Conservation (phyloP, 2,797 vertebrate genomes). For the Jordanella pulchra region DNA sequence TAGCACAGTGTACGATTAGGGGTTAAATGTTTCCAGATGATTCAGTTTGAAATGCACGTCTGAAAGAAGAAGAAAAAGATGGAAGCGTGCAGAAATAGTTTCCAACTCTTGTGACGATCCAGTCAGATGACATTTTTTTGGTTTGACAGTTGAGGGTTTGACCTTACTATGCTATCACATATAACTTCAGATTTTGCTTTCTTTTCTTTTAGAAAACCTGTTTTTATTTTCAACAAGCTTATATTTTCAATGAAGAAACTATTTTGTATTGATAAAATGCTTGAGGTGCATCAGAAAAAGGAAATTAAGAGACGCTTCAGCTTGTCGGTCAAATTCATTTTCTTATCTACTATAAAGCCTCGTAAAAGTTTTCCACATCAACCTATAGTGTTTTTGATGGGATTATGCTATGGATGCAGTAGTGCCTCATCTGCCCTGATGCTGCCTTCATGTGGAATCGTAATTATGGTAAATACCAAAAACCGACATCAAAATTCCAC, state of each 20-base stretch:
- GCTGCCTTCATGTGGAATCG: too few relatives aligned
- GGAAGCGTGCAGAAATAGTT: background rate
- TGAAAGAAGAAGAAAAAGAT: background rate
- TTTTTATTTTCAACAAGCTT: background rate
- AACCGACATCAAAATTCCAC: too few relatives aligned
- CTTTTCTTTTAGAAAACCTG: background rate
- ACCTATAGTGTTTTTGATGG: background rate
- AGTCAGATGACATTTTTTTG: background rate
- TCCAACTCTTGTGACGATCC: background rate
- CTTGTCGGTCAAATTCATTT: background rate
- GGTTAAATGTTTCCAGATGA: conserved; percentile 11
- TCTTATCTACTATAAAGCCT: background rate
- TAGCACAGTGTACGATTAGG: background rate
- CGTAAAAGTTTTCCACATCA: background rate
- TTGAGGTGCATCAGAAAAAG: too few relatives aligned
- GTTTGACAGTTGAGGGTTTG: background rate
- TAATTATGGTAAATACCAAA: too few relatives aligned
- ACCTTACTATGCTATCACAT: background rate
- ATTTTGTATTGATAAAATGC: too few relatives aligned
- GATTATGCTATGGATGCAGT: background rate
- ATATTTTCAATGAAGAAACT: background rate
- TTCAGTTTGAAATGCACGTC: background rate
- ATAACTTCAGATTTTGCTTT: background rate
- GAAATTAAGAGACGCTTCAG: too few relatives aligned
- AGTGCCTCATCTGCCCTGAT: background rate